These are phyloP conservation scores for Camptogramma bilineatum DNA, from an alignment of 2,888 invertebrate genomes.

Conservation along the genomic window DNA sequence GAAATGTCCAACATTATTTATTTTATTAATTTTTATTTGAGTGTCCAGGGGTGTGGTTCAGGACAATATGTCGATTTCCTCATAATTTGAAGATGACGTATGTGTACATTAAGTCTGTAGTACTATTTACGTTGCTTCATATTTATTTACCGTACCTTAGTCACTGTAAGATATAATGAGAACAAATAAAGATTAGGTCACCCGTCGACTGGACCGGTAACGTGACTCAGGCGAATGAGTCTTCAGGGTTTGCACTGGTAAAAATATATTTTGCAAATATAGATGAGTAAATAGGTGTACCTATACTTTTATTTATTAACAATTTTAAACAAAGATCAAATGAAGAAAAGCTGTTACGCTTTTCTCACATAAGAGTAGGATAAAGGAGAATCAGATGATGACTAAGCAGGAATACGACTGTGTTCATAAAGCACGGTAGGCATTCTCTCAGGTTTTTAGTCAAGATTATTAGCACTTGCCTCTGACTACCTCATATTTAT, in stretches of 20 bases:
- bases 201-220: constrained; percentile 15
- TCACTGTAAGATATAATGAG: constrained; percentile 4
- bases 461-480: too few relatives aligned
- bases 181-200: constrained; percentile 44
- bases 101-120: background rate
- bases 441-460: too few relatives aligned
- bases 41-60: background rate
- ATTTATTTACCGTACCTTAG: constrained; percentile 15
- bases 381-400: too few relatives aligned
- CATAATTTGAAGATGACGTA: background rate
- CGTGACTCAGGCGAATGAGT: constrained; percentile 22
- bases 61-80: background rate
- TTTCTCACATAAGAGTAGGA: too few relatives aligned
- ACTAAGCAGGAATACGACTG: too few relatives aligned
- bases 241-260: constrained; percentile 1
- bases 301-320: too few relatives aligned
- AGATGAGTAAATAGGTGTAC: background rate
- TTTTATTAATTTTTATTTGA: too few relatives aligned
- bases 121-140: constrained; percentile 4
- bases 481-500: too few relatives aligned
- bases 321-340: too few relatives aligned
- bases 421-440: too few relatives aligned
- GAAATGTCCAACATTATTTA: too few relatives aligned
- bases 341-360: too few relatives aligned
- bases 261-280: background rate